A percentile compares a stretch with the other conserved stretches of the same genome.
These are phyloP conservation scores for Corydoras sp. DNA, from an alignment of 2,113 vertebrate species.

Conservation along the genomic window DNA sequence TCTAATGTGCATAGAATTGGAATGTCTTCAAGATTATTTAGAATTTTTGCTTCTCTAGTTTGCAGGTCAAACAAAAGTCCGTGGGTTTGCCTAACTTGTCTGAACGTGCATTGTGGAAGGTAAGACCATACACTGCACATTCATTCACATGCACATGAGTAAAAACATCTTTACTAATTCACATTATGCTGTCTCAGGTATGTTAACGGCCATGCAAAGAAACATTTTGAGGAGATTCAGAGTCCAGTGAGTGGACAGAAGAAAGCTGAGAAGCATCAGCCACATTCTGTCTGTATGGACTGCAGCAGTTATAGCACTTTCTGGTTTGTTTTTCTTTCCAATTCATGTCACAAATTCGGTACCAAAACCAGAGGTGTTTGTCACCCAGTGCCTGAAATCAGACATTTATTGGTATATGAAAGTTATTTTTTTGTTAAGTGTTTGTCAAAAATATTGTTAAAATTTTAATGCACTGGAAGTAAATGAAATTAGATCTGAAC, in stretches of 20 bases:
- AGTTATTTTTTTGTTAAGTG: no score
- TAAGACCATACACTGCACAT: conserved; percentile 50
- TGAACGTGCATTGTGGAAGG: conserved; percentile 95
- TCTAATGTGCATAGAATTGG: no score
- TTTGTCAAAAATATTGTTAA: no score
- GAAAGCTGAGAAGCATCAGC: conserved; percentile 75
- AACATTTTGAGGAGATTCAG: conserved; percentile 93
- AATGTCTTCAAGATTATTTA: not conserved
- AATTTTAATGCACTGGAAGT: no score
- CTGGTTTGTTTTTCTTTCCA: conserved; percentile 72
- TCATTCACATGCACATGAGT: no score
- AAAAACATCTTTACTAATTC: not conserved
- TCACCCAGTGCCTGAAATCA: no score
- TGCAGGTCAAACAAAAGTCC: conserved; percentile 98
- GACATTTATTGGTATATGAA: no score
- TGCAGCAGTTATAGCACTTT: conserved; percentile 94
- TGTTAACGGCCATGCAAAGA: conserved; percentile 96
- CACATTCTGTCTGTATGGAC: conserved; percentile 95
- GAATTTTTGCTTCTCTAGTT: conserved; percentile 64
- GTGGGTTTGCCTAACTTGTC: conserved; percentile 94
- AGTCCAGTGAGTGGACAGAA: conserved; percentile 68
- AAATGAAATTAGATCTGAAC: no score
- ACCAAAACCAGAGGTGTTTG: no score
- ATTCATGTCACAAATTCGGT: no score
- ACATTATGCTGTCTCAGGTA: conserved; percentile 66